These are phyloP conservation scores for Trichogramma dendrolimi DNA, from an alignment of 2,888 invertebrate species.

Conservation along the genomic window DNA sequence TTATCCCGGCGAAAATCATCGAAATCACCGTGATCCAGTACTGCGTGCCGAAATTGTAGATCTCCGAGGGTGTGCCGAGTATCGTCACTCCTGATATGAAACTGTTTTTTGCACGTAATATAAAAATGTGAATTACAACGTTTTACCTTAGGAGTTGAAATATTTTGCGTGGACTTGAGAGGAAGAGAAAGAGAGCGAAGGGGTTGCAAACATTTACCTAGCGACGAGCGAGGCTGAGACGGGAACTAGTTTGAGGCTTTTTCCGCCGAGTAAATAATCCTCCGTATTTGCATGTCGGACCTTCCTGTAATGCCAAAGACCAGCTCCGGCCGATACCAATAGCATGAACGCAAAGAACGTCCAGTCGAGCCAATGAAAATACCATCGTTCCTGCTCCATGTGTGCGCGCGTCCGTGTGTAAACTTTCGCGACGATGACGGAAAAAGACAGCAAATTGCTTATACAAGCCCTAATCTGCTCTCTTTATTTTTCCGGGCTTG, in stretches of 20 bases:
- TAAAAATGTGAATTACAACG: too few species aligned
- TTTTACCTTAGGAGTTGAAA: neutral
- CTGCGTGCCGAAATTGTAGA: conserved; percentile 81
- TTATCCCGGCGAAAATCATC: conserved; percentile 64
- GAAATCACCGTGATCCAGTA: conserved; percentile 74
- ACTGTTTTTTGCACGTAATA: conserved; percentile 51
- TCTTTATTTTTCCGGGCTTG: too few species aligned
- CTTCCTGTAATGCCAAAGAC: conserved; percentile 62
- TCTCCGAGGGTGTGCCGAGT: conserved; percentile 80
- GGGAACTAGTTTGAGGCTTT: conserved; percentile 72
- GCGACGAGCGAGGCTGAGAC: conserved; percentile 83
- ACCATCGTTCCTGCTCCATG: conserved; percentile 37
- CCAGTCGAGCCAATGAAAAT: conserved; percentile 59
- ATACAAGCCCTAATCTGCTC: neutral
- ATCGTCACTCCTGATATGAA: conserved; percentile 86
- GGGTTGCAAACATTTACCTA: conserved; percentile 55
- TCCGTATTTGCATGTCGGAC: conserved; percentile 59
- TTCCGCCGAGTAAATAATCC: conserved; percentile 75
- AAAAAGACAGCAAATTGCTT: neutral
- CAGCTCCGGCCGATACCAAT: conserved; percentile 70
- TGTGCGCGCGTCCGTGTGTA: neutral
- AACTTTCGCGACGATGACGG: neutral
- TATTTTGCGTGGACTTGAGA: neutral
- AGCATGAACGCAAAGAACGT: conserved; percentile 69
- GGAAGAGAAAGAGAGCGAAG: neutral